A percentile compares a stretch with the other conserved stretches of the same genome.
Conservation (phyloP, 2,797 vertebrate species). For the Halcyon badia region DNA sequence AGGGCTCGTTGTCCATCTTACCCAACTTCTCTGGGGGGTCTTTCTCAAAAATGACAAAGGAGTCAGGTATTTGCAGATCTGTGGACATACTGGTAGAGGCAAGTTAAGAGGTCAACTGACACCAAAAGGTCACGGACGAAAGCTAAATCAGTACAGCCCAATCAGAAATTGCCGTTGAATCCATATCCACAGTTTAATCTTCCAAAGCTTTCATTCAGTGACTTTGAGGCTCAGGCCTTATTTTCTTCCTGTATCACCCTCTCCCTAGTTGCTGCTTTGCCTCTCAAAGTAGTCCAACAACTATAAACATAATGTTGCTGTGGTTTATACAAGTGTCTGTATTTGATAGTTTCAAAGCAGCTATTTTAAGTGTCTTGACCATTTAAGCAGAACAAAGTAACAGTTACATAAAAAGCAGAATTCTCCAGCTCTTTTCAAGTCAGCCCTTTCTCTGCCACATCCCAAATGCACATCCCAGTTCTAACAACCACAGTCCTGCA, state of each 20-base stretch:
- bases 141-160: neutral
- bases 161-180: neutral
- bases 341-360: neutral
- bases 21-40: neutral
- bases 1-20: neutral
- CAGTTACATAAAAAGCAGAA: neutral
- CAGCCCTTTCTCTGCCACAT: neutral
- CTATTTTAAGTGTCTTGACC: neutral
- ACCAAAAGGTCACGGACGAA: neutral
- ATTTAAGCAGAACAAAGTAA: neutral
- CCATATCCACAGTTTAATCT: neutral
- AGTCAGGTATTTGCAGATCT: neutral
- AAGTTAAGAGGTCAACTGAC: neutral
- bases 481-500: neutral
- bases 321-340: neutral
- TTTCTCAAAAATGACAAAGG: neutral
- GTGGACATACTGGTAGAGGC: neutral
- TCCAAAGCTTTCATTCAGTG: neutral
- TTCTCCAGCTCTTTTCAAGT: neutral
- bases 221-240: neutral
- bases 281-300: neutral
- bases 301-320: neutral
- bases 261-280: neutral
- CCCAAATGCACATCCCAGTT: neutral
- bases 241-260: neutral